Evolutionary conservation across 2,113 vertebrate genomes (phyloP).

Genomic region (Bubalus kerabau): DNA sequence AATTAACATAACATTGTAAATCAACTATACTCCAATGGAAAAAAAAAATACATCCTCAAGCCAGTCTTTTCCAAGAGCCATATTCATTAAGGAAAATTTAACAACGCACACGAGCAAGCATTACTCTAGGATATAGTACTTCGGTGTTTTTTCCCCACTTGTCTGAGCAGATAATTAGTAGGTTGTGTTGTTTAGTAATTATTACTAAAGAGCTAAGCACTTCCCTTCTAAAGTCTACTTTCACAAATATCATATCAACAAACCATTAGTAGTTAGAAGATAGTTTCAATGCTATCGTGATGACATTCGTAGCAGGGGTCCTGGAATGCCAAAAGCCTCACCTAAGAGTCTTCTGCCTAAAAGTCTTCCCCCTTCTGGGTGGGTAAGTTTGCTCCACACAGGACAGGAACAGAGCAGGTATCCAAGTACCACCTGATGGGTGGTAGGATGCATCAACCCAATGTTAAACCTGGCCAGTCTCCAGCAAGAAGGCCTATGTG

Average conservation of each 20-base stretch:
- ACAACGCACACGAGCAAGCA: not conserved
- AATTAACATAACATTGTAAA: not conserved
- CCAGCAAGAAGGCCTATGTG: not conserved
- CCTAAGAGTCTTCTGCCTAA: not conserved
- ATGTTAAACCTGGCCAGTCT: not conserved
- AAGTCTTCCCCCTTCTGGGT: not conserved
- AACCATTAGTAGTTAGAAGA: conserved; percentile 9
- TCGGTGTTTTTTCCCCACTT: not conserved
- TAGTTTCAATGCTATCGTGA: not conserved
- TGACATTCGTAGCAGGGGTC: not conserved
- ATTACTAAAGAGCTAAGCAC: conserved; percentile 6
- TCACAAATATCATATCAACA: conserved; percentile 17
- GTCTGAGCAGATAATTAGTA: conserved; percentile 40
- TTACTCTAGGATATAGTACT: not conserved
- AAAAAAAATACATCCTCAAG: not conserved
- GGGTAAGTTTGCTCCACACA: not conserved
- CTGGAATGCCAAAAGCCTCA: not conserved
- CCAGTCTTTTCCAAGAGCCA: not conserved
- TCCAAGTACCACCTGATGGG: not conserved
- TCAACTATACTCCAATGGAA: not conserved
- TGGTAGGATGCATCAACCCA: not conserved
- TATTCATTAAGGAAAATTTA: conserved; percentile 20
- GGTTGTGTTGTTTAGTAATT: conserved; percentile 22
- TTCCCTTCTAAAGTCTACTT: not conserved
- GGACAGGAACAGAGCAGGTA: not conserved